phyloP scores from a whole-genome alignment of 2,113 vertebrate species.

The Silurus glanis region DNA sequence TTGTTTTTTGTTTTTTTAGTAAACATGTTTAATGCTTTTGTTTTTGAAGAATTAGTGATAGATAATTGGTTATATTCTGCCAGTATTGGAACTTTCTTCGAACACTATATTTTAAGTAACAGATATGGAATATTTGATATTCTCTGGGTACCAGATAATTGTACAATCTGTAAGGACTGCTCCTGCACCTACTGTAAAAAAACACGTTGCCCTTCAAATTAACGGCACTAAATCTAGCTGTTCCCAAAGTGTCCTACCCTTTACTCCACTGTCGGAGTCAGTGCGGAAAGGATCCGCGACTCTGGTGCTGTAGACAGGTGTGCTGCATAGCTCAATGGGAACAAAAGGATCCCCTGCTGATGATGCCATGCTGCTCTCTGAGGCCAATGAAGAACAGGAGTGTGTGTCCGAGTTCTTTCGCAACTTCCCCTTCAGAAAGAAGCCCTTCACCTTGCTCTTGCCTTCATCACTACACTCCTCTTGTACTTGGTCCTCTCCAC shows the following conservation, averaged over 20 bases:
- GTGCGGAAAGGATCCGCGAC: conserved; percentile 73
- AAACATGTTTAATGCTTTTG: neutral
- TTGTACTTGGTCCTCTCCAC: conserved; percentile 64
- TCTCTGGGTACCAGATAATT: neutral
- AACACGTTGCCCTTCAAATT: neutral
- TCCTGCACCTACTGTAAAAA: neutral
- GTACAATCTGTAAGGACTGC: neutral
- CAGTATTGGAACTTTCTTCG: neutral
- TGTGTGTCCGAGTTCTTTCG: conserved; percentile 84
- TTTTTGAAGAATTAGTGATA: neutral
- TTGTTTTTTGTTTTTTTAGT: neutral
- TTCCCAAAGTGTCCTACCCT: conserved; percentile 60
- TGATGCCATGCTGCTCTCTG: conserved; percentile 87
- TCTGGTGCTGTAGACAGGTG: conserved; percentile 81
- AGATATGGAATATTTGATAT: neutral
- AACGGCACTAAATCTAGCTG: neutral
- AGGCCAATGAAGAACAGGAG: conserved; percentile 90
- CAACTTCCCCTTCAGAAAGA: conserved; percentile 85
- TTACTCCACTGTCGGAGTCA: conserved; percentile 67
- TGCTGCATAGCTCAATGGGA: conserved; percentile 73
- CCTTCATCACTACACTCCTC: conserved; percentile 76
- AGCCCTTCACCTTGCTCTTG: conserved; percentile 80
- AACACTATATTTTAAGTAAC: neutral
- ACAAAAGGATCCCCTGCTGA: conserved; percentile 77
- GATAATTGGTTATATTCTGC: neutral